These are phyloP conservation scores for Rhegmatorhina hoffmannsi DNA, from an alignment of 2,113 vertebrate genomes.

Conservation along the genomic window DNA sequence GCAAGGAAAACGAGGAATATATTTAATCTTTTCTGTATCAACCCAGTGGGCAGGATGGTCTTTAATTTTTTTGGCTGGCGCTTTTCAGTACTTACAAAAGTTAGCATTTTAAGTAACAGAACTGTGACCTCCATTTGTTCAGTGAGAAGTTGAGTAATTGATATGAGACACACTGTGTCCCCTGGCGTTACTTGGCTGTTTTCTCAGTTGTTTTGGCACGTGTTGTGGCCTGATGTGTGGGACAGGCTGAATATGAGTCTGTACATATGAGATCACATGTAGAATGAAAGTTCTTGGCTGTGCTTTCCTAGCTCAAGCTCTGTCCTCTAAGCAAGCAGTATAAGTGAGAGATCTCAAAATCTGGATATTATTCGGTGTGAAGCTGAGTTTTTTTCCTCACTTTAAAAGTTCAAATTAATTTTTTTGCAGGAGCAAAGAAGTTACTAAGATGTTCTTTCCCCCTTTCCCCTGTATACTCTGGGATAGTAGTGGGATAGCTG, in stretches of 20 bases:
- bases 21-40: neutral
- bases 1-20: neutral
- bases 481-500: neutral
- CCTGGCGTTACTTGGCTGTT: neutral
- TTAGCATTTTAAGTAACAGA: neutral
- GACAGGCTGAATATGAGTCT: neutral
- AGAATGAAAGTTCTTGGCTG: neutral
- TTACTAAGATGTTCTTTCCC: neutral
- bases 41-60: accelerated
- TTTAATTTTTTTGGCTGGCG: neutral
- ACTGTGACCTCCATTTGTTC: neutral
- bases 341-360: neutral
- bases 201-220: neutral
- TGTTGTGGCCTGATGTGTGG: neutral
- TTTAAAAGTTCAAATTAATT: neutral
- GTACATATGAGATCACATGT: neutral
- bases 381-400: neutral
- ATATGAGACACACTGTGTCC: neutral
- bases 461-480: neutral
- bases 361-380: neutral
- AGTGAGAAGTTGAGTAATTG: neutral
- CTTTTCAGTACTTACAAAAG: neutral
- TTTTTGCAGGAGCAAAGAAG: neutral
- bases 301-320: neutral
- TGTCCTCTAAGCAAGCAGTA: neutral